Evolutionary conservation across 2,888 invertebrate genomes (phyloP), one percentile per base, ranked within the genome.

Genomic region (Anthophora plumipes): DNA sequence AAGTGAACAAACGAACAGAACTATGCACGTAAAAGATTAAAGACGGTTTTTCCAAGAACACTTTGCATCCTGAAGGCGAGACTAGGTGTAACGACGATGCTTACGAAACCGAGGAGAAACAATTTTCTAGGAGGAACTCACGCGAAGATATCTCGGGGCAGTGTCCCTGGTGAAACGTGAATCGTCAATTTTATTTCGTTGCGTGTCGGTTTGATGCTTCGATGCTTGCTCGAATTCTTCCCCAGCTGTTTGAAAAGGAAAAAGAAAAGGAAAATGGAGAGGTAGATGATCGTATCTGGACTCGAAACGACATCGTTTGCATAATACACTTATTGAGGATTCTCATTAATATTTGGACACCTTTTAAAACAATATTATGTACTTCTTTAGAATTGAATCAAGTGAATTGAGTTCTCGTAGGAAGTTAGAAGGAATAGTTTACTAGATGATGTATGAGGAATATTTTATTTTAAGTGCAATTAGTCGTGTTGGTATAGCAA

Each of bases 61-160:
- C 25, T 63, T 41, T 8, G 25, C 57, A 39, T 20, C 63, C 54
- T 17, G 20, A 17, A 46, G 63, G 67, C 59, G 57, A 41, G n/a
- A 25, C 46, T 37, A 31, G 17, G 46, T 61, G 57, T 22, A 59
- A 75, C 59, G 54, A 75, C 59, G 75, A 63, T 67, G 52, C 60
- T 69, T 70, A 61, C 39, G 61, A 61, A n/a, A 66, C 9, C 80
- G 66, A 55, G n/a, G 52, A 67, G 57, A 70, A 82, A 76, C 64
- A 68, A 82, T 82, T 82, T 64, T 54, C 71, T 20, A 7, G 67
- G 22, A n/a, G 75, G 20, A 63, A 68, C 67, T 68, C 81, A 76
- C 76, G 81, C 81, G 61, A 82, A 54, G 57, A 67, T 68, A 59
- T 71, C 67, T 64, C 48, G 43, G 54, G 54, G 52, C 71, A 64